Evolutionary conservation across 2,888 invertebrate species (phyloP), one percentile per base, ranked within the genome.

Genomic region (Nysson spinosus): DNA sequence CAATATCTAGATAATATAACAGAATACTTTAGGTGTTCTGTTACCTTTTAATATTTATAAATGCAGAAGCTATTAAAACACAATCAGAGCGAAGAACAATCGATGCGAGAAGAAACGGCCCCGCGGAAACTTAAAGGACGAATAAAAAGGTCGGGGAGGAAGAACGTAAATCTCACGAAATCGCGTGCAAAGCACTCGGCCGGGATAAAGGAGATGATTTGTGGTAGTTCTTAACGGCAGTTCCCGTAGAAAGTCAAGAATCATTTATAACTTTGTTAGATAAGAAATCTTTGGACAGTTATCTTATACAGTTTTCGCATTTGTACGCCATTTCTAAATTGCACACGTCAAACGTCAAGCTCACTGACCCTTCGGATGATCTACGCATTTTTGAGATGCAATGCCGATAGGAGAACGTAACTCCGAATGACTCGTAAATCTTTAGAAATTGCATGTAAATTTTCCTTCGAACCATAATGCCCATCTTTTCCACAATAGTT

Each of bases 131-230:
- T 12, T 28, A 28, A 28, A 14, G 14, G 34, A 34, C 4, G 12
- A 6, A 30, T n/a, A n/a, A 40, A 52, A 28, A 16, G 58, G 30
- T 40, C 54, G 20, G 51, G 6, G 16, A n/a, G 43, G 11, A n/a
- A n/a, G 24, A 51, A 35, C 71, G 65, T 66, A 61, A 70, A 70
- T 71, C 66, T 65, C 40, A 39, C 4, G 56, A 46, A 46, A 46
- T 17, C 44, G 56, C n/a, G 43, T 46, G 56, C 43, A 49, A 50
- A 37, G 17, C 55, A 14, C 49, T 44, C 16, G 47, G 32, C 34
- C 20, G 35, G 24, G 28, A 30, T 44, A 39, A 12, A 50, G 17
- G 20, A 30, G 17, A 58, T 67, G 72, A 72, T 68, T 71, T 60
- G 64, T 57, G 52, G 39, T 51, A 34, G 22, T 47, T 58, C 50